phyloP scores from a whole-genome alignment of 1,140 invertebrate genomes.

The Micrasema longulum region DNA sequence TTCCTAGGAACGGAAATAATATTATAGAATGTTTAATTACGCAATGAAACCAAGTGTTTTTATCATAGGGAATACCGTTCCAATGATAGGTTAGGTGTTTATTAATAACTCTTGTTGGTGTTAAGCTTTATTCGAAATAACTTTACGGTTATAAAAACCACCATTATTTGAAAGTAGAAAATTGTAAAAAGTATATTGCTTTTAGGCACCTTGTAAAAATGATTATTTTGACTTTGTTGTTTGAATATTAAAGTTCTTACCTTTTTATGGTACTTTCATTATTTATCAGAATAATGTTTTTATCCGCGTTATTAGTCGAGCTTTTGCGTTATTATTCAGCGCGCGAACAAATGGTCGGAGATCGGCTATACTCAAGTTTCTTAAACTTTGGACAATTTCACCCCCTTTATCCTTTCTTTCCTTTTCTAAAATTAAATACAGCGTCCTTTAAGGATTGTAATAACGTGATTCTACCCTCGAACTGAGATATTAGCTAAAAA shows the following conservation, averaged over 20 bases:
- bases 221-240: no score
- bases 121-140: not conserved
- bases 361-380: constrained; percentile 34
- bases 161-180: not conserved
- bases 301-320: not conserved
- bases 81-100: constrained; percentile 13
- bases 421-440: not conserved
- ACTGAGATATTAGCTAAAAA: no score
- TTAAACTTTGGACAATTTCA: constrained; percentile 38
- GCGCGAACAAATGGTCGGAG: constrained; percentile 48
- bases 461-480: no score
- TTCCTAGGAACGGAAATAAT: no score
- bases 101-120: constrained; percentile 2
- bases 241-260: not conserved
- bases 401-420: constrained; percentile 5
- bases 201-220: constrained; percentile 6
- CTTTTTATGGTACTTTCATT: not conserved
- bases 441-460: no score
- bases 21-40: not conserved
- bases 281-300: not conserved
- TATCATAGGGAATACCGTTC: constrained; percentile 11
- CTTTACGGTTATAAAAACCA: not conserved
- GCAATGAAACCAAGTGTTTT: constrained; percentile 2
- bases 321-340: constrained; percentile 47
- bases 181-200: not conserved